Evolutionary conservation across 2,113 vertebrate genomes (phyloP), one percentile per base, ranked within the genome.

Genomic region (Myrmophylax atrothorax): DNA sequence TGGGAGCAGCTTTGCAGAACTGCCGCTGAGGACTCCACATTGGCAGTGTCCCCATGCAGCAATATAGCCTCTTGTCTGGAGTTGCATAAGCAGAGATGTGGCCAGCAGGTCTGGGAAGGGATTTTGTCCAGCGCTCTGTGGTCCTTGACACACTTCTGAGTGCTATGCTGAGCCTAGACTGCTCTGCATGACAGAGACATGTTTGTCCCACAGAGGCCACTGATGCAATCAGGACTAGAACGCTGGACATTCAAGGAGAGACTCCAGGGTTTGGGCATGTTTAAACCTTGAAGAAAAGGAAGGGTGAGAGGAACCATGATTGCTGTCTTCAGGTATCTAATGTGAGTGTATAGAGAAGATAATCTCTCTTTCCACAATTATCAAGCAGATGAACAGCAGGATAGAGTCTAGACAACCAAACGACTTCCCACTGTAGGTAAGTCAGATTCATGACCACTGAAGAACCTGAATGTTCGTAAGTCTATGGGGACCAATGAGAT

Each of bases 61-160:
- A 64, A 9, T 0, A 2, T 12, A 26, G 12, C 3, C 1, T 4
- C 5, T 5, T 14, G 0, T 4, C 8, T 10, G 4, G 3, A 5
- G 4, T 42, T 59, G 10, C 11, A 35, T 2, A 40, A 67, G 17
- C 9, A 44, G 40, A 3, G 2, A 3, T 52, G 7, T 35, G 59
- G 29, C 6, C 19, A 76, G 6, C 6, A 62, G 35, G 10, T 33
- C 15, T 3, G 2, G 31, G 13, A 77, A 64, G 12, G 8, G 7
- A 42, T 38, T 7, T 28, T 42, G 3, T 15, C 7, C 25, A 22
- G 20, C 12, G 20, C 2, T 6, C 12, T 70, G 22, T 7, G 2
- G 40, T 9, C 18, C 1, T 0, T 28, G 18, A 67, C 23, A 33
- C 13, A 10, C 4, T 50, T 6, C 20, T 33, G 28, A 72, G 14